phyloP scores from a whole-genome alignment of 2,888 invertebrate genomes.

The Cistogaster globosa region DNA sequence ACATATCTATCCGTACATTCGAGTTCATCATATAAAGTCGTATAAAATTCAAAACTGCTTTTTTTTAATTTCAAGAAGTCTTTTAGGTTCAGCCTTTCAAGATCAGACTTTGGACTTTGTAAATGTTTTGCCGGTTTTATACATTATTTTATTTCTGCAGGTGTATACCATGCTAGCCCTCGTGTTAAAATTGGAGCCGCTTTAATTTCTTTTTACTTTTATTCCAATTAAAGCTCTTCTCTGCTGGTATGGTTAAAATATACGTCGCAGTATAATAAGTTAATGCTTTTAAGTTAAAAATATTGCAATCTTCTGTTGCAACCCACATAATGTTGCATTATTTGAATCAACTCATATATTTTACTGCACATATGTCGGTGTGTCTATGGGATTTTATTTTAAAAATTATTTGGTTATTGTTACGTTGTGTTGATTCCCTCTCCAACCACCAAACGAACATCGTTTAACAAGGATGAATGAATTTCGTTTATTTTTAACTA shows the following conservation, averaged over 20 bases:
- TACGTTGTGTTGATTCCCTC: background rate
- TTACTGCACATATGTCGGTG: background rate
- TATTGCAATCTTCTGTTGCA: constrained; percentile 29
- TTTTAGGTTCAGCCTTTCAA: no score
- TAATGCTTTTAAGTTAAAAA: constrained; percentile 9
- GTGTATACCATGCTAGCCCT: no score
- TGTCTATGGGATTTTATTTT: no score
- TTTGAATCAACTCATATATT: constrained; percentile 15
- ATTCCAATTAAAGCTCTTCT: background rate
- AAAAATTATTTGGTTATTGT: constrained; percentile 23
- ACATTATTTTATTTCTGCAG: no score
- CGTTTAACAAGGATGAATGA: background rate
- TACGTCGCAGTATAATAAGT: background rate
- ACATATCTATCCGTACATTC: no score
- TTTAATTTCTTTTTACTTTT: background rate
- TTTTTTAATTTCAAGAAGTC: no score
- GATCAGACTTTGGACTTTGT: no score
- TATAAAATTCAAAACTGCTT: no score
- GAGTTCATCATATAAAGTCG: no score
- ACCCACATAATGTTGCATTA: constrained; percentile 42
- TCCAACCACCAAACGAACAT: constrained; percentile 47
- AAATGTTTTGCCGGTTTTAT: no score
- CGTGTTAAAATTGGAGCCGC: background rate
- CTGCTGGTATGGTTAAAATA: background rate
- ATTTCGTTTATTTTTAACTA: no score